Percentiles rank a stretch among this genome's conserved stretches.
phyloP scores from a whole-genome alignment of 1,140 invertebrate species.

The Drosophila baimaii region DNA sequence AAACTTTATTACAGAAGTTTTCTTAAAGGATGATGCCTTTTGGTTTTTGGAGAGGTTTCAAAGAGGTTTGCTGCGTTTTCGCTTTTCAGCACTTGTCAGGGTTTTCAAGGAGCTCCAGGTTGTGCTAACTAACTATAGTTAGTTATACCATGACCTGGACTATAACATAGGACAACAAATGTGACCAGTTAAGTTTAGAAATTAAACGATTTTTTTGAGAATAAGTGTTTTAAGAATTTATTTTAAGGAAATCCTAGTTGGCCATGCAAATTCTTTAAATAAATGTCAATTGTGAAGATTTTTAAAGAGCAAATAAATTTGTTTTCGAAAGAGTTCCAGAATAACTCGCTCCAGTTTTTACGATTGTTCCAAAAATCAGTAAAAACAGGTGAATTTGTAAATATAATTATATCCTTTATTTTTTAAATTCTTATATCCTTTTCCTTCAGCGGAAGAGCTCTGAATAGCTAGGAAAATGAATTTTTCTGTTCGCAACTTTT shows the following conservation, averaged over 20 bases:
- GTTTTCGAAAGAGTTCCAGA: background rate
- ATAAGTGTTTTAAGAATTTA: background rate
- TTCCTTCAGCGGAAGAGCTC: background rate
- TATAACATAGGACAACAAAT: background rate
- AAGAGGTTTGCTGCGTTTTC: conserved; percentile 1
- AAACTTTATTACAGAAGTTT: conserved; percentile 71
- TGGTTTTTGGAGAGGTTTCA: background rate
- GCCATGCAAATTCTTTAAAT: background rate
- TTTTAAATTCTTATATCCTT: background rate
- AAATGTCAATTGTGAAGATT: background rate
- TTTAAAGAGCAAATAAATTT: background rate
- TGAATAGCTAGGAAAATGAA: background rate
- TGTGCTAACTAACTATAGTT: too few species aligned
- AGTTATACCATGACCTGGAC: too few species aligned
- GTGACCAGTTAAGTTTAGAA: background rate
- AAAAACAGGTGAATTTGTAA: background rate
- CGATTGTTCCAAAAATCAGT: background rate
- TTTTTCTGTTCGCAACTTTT: background rate
- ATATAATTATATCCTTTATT: background rate
- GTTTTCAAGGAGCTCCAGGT: too few species aligned
- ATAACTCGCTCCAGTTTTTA: background rate
- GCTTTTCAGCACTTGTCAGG: conserved; percentile 21
- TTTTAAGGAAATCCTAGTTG: too few species aligned
- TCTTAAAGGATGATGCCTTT: conserved; percentile 34
- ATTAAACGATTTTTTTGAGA: background rate